Evolutionary conservation across 1,140 invertebrate species (phyloP), one percentile per base, ranked within the genome.

Genomic region (Ips nitidus): DNA sequence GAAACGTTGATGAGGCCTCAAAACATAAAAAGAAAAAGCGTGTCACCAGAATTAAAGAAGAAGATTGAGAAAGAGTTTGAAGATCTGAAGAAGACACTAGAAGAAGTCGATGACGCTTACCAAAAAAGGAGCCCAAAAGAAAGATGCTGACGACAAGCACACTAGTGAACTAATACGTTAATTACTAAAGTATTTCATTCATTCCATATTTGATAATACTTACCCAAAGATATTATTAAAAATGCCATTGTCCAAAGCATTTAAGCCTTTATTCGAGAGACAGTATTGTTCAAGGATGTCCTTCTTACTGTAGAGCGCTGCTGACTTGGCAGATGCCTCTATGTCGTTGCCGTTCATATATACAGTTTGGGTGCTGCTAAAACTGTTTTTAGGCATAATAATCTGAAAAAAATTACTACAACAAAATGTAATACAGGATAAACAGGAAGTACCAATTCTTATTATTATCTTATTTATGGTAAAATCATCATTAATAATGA

Each of bases 251-350:
- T 96, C 94, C 72, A 97, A 87, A 66, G 92, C 91, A 78, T 92
- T 90, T 78, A 95, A 82, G 80, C 94, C 93, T 76, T 93, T 89
- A 80, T 90, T 91, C 76, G 91, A 95, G 81, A 97, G 94, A 83
- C 94, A 97, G 83, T 97, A 97, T 80, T 96, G 91, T 76, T 94
- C 92, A 47, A 90, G 83, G 71, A 93, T 93, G 79, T 95, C 94
- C 81, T 94, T 92, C 75, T 93, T 90, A 39, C 93, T 95, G 82
- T 95, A 95, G 72, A 94, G 85, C 39, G 76, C 65, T 37, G 64
- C 61, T 61, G 41, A 64, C 36, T 43, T 71, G 39, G 45, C 22
- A 50, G 45, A 22, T 22, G 22, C 22, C 22, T 22, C 22, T 22
- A 22, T 22, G 22, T 22, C 22, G 22, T 22, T 22, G 22, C 22